These are phyloP conservation scores for Leguminivora glycinivorella DNA, from an alignment of 1,140 invertebrate species.

Conservation along the genomic window DNA sequence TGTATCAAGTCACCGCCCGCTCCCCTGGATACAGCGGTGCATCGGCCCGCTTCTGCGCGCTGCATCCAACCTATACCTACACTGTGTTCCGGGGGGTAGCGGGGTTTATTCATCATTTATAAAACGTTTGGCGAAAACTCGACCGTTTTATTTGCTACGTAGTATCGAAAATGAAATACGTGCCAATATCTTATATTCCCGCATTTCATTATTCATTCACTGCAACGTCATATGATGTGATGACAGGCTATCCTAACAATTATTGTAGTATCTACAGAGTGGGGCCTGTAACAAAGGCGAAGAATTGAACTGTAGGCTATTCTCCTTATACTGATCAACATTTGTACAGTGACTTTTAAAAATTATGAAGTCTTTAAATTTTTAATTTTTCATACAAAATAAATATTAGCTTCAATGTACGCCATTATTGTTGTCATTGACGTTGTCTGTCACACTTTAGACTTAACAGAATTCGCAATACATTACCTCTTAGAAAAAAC, in stretches of 20 bases:
- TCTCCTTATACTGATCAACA: too few species aligned
- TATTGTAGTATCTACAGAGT: too few species aligned
- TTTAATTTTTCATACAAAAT: too few species aligned
- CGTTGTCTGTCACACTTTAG: too few species aligned
- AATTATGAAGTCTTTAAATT: too few species aligned
- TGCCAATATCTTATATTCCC: neutral
- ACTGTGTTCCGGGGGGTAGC: neutral
- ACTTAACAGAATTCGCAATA: too few species aligned
- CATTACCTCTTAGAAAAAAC: too few species aligned
- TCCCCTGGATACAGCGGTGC: neutral
- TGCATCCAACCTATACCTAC: neutral
- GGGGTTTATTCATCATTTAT: conserved; percentile 1
- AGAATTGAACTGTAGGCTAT: too few species aligned
- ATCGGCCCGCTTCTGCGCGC: conserved; percentile 20
- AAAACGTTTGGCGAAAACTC: conserved; percentile 4
- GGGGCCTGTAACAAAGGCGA: too few species aligned
- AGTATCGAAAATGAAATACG: neutral
- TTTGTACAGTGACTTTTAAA: too few species aligned
- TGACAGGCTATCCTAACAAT: neutral
- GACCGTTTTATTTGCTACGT: neutral
- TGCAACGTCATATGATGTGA: neutral
- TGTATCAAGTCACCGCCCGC: conserved; percentile 35
- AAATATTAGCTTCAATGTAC: too few species aligned
- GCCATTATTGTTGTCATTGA: too few species aligned
- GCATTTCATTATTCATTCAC: conserved; percentile 6